Evolutionary conservation across 2,113 vertebrate genomes (phyloP).

Genomic region (Dasyornis broadbenti): DNA sequence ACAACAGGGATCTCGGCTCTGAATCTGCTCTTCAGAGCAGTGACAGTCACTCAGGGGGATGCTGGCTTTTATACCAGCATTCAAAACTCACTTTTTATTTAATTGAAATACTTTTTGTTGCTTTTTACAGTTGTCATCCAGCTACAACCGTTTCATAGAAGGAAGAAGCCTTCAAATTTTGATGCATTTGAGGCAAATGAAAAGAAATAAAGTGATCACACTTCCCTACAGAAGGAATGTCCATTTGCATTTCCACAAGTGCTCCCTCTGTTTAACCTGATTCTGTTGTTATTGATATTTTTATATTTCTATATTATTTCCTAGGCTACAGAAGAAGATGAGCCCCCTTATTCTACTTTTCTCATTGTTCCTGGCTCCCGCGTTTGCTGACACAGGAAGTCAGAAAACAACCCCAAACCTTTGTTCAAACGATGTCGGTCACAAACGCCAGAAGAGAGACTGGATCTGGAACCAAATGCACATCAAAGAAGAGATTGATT

Average conservation of each 20-base stretch:
- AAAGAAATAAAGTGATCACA: background rate
- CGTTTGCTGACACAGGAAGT: background rate
- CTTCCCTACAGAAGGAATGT: background rate
- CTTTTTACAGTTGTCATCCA: background rate
- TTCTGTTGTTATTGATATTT: background rate
- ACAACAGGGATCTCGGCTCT: fast-evolving
- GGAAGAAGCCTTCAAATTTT: background rate
- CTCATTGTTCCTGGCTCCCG: background rate
- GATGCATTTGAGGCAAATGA: background rate
- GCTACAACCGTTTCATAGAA: background rate
- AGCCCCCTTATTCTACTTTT: conserved; percentile 5
- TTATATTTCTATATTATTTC: background rate
- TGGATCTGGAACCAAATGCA: conserved; percentile 90
- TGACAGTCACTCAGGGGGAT: background rate
- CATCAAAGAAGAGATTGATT: conserved; percentile 77
- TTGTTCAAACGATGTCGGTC: background rate
- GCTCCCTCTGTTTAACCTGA: background rate
- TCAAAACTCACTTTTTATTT: background rate
- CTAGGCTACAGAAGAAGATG: conserved; percentile 46
- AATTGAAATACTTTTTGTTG: background rate
- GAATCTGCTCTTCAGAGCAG: background rate
- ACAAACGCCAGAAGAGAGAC: conserved; percentile 77
- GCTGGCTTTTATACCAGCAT: background rate
- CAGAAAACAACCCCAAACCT: background rate
- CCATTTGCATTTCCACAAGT: background rate